Base-by-base conservation (phyloP, 2,888 invertebrate genomes). In the Megamerina dolium region DNA sequence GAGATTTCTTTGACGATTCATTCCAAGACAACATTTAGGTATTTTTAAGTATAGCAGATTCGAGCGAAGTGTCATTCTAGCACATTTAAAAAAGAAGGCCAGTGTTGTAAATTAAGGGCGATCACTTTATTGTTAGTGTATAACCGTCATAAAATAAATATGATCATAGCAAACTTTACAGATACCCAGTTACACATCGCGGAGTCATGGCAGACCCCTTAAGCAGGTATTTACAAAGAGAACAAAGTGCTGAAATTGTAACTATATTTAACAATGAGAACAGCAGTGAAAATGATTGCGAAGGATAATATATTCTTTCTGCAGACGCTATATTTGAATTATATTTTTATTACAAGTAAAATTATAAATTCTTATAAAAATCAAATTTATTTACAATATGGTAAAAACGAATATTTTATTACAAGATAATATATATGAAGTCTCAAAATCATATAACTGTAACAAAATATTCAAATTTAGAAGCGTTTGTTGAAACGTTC, bases 141-240 rank as follows among this genome's bases (percentile, higher is more conserved):
- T n/a, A n/a, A n/a, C n/a, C n/a, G n/a, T n/a, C n/a, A n/a, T n/a
- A n/a, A n/a, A n/a, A n/a, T n/a, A n/a, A n/a, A n/a, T n/a, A n/a
- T n/a, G n/a, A n/a, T n/a, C n/a, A n/a, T n/a, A n/a, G n/a, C n/a
- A n/a, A n/a, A n/a, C n/a, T n/a, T n/a, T n/a, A n/a, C n/a, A n/a
- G n/a, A n/a, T n/a, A n/a, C n/a, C n/a, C n/a, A n/a, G n/a, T n/a
- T n/a, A n/a, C n/a, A n/a, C n/a, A n/a, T n/a, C n/a, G n/a, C n/a
- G n/a, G n/a, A n/a, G n/a, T n/a, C n/a, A n/a, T 40, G 3, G 48
- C 48, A 6, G 45, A 45, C 12, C 32, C 36, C 13, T 29, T 49
- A 14, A 48, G 66, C 59, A 5, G 66, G 66, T 46, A 40, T 32
- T 41, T 41, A 27, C 19, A 21, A 19, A 18, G n/a, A 40, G 6